Conservation (phyloP, 2,797 vertebrate genomes). For the Acestrorhynchus altus region DNA sequence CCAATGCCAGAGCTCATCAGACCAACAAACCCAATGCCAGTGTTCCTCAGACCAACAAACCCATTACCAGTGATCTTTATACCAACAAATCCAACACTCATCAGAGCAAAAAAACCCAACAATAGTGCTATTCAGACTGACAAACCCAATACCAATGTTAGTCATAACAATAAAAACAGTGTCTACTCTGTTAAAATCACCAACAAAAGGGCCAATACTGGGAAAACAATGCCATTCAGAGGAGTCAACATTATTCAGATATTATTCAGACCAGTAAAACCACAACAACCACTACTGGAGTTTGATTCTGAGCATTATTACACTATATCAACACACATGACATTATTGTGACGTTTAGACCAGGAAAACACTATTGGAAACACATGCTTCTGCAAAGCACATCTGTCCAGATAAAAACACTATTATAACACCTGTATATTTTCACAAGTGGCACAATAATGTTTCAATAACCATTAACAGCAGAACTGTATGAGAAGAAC, state of each 20-base stretch:
- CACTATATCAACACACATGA: neutral
- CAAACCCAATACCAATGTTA: neutral
- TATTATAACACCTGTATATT: too few species aligned
- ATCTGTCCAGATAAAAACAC: neutral
- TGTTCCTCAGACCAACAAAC: neutral
- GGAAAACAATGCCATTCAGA: too few species aligned
- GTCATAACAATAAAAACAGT: neutral
- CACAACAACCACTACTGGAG: neutral
- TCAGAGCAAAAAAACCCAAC: constrained; percentile 2
- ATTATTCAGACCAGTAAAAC: neutral
- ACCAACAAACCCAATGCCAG: neutral
- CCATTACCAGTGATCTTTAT: neutral
- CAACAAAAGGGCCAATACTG: too few species aligned
- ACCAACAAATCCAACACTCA: too few species aligned
- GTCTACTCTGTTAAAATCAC: neutral
- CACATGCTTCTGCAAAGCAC: neutral
- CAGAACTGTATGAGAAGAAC: too few species aligned
- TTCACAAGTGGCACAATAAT: neutral
- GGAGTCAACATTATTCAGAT: too few species aligned
- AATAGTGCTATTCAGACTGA: neutral
- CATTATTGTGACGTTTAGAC: neutral
- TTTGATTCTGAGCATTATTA: neutral
- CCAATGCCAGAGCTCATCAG: too few species aligned
- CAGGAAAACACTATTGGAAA: neutral
- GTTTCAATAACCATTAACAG: neutral